Base-by-base conservation (phyloP, 1,140 invertebrate genomes). In the Marisa cornuarietis region DNA sequence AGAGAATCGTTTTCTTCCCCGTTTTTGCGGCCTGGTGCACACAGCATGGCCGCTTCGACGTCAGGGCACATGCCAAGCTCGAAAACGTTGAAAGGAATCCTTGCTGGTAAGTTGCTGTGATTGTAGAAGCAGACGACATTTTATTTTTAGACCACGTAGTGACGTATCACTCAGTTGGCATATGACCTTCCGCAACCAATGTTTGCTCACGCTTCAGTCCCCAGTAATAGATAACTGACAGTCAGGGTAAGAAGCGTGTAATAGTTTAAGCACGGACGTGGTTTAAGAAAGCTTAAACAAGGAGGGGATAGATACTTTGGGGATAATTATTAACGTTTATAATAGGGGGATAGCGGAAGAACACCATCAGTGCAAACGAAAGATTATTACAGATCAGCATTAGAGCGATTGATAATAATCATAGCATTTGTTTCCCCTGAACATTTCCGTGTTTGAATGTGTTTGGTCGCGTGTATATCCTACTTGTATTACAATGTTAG, bases 21-120 rank as follows among this genome's bases (percentile, higher is more conserved):
- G 51, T 80, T 84, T 80, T 73, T 72, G 20, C 58, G 71, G 14
- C 74, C 84, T 62, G 62, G 61, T 76, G 66, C 68, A 22, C 14
- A 78, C 66, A 80, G 73, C 58, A 85, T 85, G 78, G 80, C 82
- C 78, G 79, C 82, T 16, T 72, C 76, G 20, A 68, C 78, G 78
- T 75, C 61, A 80, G 78, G 31, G 3, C 66, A 63, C 10, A 51
- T 65, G 69, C 65, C 73, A 6, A 75, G 74, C 31, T 68, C 81
- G 31, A 89, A 87, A 71, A 85, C 81, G 79, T 73, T 88, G 79
- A 88, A 89, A 82, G 86, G 86, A 65, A 86, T 88, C 76, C 79
- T 87, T 69, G 84, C 85, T 76, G 85, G 85, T 87, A 68, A 81
- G 81, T 74, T 22, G 10, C 51, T n/a, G 24, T 10, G n/a, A 0